A percentile compares a stretch with the other conserved stretches of the same genome.
Evolutionary conservation across 2,113 vertebrate species (phyloP).

Genomic region (Calypte anna): DNA sequence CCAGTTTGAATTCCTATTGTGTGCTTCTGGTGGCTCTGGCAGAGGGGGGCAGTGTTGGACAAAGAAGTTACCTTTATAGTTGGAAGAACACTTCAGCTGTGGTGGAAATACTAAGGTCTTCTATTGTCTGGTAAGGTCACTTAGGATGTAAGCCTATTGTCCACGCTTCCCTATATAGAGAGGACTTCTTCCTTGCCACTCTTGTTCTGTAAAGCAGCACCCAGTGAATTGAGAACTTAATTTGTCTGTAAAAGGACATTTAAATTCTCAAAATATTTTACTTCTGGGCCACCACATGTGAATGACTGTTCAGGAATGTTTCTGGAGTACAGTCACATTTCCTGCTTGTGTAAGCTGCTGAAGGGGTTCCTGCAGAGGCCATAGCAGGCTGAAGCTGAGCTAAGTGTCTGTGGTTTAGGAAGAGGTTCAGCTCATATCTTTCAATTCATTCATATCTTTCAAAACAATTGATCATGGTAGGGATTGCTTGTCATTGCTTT

Average conservation of each 20-base stretch:
- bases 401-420: not conserved
- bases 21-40: not conserved
- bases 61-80: not conserved
- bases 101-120: not conserved
- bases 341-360: not conserved
- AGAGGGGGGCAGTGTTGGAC: slow-evolving; percentile 55
- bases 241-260: not conserved
- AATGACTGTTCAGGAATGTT: not conserved
- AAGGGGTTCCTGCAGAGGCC: not conserved
- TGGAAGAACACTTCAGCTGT: not conserved
- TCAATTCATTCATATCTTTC: not conserved
- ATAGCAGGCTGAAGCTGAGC: not conserved
- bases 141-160: not conserved
- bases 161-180: not conserved
- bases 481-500: not conserved
- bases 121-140: not conserved
- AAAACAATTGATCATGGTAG: not conserved
- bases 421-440: not conserved
- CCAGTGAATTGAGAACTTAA: not conserved
- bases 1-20: rapidly evolving
- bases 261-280: not conserved
- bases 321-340: not conserved
- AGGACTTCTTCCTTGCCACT: not conserved
- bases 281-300: not conserved
- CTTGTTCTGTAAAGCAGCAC: not conserved